Conservation (phyloP, 2,888 invertebrate genomes). For the Lacanobia wlatinum region DNA sequence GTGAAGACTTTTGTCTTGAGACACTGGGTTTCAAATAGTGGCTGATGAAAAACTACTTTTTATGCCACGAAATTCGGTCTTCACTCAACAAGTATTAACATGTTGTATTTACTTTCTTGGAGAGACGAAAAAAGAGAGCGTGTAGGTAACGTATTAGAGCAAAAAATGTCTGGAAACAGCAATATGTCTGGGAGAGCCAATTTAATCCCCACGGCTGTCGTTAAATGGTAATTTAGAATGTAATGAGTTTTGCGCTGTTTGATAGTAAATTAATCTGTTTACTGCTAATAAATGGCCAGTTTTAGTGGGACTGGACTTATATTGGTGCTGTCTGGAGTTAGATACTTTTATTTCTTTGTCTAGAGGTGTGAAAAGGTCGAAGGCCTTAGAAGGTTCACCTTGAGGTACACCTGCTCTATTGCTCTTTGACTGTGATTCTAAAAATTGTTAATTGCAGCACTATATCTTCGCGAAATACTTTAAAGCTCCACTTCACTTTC, state of each 20-base stretch:
- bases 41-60: not conserved
- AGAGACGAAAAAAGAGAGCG: not conserved
- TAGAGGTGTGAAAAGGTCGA: slow-evolving; percentile 4
- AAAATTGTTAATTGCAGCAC: not conserved
- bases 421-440: not conserved
- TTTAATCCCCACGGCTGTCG: slow-evolving; percentile 30
- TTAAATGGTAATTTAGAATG: slow-evolving; percentile 50
- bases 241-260: slow-evolving; percentile 45
- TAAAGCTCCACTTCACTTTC: not conserved
- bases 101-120: not conserved
- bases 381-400: slow-evolving; percentile 6
- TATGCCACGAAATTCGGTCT: not conserved
- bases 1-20: too few species aligned
- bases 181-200: slow-evolving; percentile 40
- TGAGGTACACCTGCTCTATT: slow-evolving; percentile 1
- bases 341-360: not conserved
- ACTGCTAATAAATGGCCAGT: slow-evolving; percentile 41
- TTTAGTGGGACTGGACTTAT: slow-evolving; percentile 27
- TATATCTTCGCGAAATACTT: not conserved
- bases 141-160: not conserved
- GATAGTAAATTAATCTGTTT: slow-evolving; percentile 40
- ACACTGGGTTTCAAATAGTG: too few species aligned
- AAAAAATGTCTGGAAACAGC: slow-evolving; percentile 30
- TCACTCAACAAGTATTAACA: not conserved
- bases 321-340: slow-evolving; percentile 26